Evolutionary conservation across 2,797 vertebrate species (phyloP).

Genomic region (Enteromius mattozi): DNA sequence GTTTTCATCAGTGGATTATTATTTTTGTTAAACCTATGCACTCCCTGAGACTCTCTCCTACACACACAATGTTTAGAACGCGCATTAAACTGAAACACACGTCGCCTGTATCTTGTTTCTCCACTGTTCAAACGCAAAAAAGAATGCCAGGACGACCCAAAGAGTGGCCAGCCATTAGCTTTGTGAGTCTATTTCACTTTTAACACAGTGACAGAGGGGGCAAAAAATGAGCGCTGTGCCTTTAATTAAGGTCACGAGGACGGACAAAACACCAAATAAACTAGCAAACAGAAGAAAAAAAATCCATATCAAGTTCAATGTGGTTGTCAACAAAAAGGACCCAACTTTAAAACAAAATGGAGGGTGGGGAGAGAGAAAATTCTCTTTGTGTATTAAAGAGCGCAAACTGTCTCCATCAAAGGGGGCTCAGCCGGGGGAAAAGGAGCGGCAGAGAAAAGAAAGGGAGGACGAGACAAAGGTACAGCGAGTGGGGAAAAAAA

Average conservation of each 20-base stretch:
- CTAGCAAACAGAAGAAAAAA: conserved; percentile 39
- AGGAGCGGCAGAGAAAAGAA: conserved; percentile 64
- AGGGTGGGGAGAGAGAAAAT: conserved; percentile 63
- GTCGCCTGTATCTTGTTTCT: conserved; percentile 31
- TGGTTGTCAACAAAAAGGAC: conserved; percentile 62
- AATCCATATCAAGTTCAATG: conserved; percentile 69
- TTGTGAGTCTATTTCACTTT: conserved; percentile 52
- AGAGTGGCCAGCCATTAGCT: conserved; percentile 58
- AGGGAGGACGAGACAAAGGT: conserved; percentile 71
- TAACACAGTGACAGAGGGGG: conserved; percentile 1
- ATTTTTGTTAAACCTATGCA: conserved; percentile 53
- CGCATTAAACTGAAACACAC: conserved; percentile 16
- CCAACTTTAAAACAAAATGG: conserved; percentile 72
- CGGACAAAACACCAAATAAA: conserved; percentile 11
- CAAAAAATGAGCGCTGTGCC: neutral
- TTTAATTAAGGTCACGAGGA: conserved; percentile 57
- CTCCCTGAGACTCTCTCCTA: conserved; percentile 41
- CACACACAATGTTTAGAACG: conserved; percentile 27
- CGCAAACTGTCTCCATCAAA: conserved; percentile 89
- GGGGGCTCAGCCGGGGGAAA: conserved; percentile 69
- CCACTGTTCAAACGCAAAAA: conserved; percentile 55
- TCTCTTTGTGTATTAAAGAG: conserved; percentile 90
- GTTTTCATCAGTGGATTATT: conserved; percentile 62
- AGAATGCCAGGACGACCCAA: conserved; percentile 29
- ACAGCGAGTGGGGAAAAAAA: conserved; percentile 74